Percentiles rank a stretch among this genome's conserved stretches.
These are phyloP conservation scores for Pitta sordida DNA, from an alignment of 2,113 vertebrate genomes.

Conservation along the genomic window DNA sequence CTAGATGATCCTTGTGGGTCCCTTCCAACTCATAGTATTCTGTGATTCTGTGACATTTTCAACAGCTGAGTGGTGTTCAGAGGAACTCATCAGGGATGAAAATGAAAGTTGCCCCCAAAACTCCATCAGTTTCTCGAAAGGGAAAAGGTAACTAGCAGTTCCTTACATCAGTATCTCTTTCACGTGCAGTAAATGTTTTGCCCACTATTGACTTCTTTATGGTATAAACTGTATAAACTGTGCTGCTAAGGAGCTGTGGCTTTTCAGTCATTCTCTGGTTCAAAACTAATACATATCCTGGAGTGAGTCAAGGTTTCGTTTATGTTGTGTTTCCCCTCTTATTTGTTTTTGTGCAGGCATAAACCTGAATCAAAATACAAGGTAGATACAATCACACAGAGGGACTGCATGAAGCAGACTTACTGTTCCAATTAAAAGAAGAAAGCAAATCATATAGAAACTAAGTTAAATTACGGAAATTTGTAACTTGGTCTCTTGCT, in stretches of 20 bases:
- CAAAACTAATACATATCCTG: neutral
- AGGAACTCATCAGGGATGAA: rapidly evolving
- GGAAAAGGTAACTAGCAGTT: neutral
- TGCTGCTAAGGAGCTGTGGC: neutral
- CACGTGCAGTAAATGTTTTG: neutral
- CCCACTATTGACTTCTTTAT: neutral
- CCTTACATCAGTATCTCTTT: neutral
- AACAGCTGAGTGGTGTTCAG: neutral
- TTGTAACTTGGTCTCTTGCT: neutral
- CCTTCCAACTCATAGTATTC: too few species aligned
- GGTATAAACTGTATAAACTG: neutral
- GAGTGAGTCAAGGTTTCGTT: neutral
- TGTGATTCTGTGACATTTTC: too few species aligned
- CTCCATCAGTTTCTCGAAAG: neutral
- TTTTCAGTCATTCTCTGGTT: neutral
- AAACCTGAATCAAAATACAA: neutral
- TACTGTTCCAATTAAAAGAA: neutral
- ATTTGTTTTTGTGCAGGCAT: neutral
- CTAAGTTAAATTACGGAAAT: neutral
- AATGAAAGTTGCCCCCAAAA: neutral
- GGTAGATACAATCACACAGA: neutral
- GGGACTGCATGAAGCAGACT: neutral
- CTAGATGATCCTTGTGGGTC: too few species aligned
- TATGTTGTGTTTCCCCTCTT: neutral
- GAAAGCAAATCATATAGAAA: neutral